Evolutionary conservation across 2,113 vertebrate genomes (phyloP).

Genomic region (Piliocolobus tephrosceles): DNA sequence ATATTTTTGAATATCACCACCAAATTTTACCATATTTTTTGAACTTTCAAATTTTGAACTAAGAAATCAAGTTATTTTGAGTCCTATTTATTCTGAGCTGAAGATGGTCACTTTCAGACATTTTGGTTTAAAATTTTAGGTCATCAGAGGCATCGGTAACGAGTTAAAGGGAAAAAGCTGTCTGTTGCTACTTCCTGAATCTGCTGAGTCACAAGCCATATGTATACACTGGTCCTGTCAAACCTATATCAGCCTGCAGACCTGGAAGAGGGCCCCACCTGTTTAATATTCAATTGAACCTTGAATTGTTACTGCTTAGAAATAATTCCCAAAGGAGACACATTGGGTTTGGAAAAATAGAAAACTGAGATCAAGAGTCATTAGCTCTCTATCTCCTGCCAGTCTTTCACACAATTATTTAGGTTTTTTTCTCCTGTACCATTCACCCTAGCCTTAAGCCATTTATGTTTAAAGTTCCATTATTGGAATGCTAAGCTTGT

Average conservation of each 20-base stretch:
- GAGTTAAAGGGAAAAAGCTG: not conserved
- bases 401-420: not conserved
- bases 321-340: conserved; percentile 18
- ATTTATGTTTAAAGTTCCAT: no score
- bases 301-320: not conserved
- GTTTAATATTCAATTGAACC: not conserved
- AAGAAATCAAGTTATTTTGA: conserved; percentile 16
- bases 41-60: not conserved
- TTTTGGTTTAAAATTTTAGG: not conserved
- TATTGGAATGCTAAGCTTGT: no score
- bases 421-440: not conserved
- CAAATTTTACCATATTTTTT: not conserved
- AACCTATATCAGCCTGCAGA: not conserved
- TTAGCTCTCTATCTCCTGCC: not conserved
- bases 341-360: conserved; percentile 51
- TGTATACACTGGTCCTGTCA: not conserved
- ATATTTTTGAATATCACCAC: not conserved
- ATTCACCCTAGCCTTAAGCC: not conserved
- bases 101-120: not conserved
- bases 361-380: conserved; percentile 34
- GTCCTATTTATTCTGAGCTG: not conserved
- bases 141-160: not conserved
- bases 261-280: not conserved
- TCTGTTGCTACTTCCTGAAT: not conserved
- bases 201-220: not conserved